A percentile compares a stretch with the other conserved stretches of the same genome.
These are phyloP conservation scores for Riptortus pedestris DNA, from an alignment of 1,140 invertebrate species.

Conservation along the genomic window DNA sequence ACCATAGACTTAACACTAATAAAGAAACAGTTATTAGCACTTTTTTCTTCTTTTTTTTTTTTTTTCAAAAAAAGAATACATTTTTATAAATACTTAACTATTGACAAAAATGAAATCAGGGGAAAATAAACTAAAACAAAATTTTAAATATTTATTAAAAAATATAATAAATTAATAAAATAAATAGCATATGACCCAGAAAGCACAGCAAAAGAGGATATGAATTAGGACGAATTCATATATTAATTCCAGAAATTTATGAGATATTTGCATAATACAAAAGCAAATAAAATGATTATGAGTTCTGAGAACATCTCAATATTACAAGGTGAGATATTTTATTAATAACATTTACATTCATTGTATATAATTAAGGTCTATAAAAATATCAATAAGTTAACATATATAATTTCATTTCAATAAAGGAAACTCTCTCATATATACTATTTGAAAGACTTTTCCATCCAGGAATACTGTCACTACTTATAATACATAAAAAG, in stretches of 20 bases:
- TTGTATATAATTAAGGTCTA: neutral
- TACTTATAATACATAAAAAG: neutral
- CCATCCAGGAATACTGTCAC: neutral
- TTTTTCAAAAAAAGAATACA: no score
- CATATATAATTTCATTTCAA: neutral
- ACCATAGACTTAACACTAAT: no score
- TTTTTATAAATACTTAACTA: no score
- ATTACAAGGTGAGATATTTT: neutral
- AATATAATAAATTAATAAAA: neutral
- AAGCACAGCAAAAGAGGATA: neutral
- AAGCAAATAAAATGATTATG: neutral
- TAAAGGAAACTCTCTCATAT: neutral
- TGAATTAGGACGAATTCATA: neutral
- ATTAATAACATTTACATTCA: neutral
- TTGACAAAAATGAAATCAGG: no score
- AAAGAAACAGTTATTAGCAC: no score
- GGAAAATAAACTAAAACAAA: no score
- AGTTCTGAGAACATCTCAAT: neutral
- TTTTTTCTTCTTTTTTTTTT: no score
- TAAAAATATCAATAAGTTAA: neutral
- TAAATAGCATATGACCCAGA: neutral
- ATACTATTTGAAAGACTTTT: neutral
- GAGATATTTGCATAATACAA: neutral
- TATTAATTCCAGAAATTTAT: neutral
- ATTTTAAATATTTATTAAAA: neutral